Evolutionary conservation across 2,797 vertebrate genomes (phyloP).

Genomic region (Miichthys miiuy): DNA sequence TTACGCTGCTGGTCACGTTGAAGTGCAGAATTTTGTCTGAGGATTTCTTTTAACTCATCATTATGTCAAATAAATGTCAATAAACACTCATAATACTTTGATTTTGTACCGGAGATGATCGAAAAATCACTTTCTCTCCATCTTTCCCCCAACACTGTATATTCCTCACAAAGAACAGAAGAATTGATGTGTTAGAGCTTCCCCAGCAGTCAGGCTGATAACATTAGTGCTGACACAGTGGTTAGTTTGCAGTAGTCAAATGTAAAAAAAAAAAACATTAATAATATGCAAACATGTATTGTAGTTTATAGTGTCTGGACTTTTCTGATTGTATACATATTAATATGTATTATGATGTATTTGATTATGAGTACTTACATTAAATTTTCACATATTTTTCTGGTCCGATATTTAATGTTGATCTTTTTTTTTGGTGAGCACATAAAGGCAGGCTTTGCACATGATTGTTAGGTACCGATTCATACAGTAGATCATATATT

Average conservation of each 20-base stretch:
- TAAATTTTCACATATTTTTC: not conserved
- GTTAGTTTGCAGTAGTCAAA: not conserved
- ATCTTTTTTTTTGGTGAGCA: not conserved
- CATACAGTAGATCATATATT: not conserved
- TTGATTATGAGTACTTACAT: not conserved
- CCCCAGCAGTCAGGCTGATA: conserved; percentile 20
- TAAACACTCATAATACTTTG: conserved; percentile 7
- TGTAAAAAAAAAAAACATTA: not conserved
- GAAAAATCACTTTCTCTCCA: conserved; percentile 8
- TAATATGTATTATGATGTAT: too few species aligned
- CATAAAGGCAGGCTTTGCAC: not conserved
- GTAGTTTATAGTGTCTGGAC: too few species aligned
- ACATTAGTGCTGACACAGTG: conserved; percentile 10
- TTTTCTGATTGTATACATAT: too few species aligned
- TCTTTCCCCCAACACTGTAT: not conserved
- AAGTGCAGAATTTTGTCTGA: conserved; percentile 1
- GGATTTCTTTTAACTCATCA: conserved; percentile 2
- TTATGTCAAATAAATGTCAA: conserved; percentile 41
- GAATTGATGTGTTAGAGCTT: conserved; percentile 11
- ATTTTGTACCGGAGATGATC: conserved; percentile 3
- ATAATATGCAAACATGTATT: too few species aligned
- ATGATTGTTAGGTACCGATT: not conserved
- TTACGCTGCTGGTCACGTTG: not conserved
- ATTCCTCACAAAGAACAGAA: conserved; percentile 14
- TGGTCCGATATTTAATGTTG: not conserved